Evolutionary conservation across 1,140 invertebrate genomes (phyloP).

Genomic region (Lutraria rhynchaena): DNA sequence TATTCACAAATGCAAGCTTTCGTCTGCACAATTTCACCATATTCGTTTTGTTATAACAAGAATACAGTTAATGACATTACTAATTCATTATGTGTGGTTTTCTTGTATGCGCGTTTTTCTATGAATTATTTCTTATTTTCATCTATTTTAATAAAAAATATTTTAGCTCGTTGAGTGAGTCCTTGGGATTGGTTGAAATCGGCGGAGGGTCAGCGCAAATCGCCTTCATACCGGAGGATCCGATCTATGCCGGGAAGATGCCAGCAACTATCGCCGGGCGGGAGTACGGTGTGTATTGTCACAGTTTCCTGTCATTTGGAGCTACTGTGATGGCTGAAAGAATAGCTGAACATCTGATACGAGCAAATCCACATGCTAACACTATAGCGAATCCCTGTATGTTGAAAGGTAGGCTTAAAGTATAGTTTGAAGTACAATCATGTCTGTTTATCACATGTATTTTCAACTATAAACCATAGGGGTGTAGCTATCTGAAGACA

Average conservation of each 20-base stretch:
- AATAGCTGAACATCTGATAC: slow-evolving; percentile 61
- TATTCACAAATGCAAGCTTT: too few relatives aligned
- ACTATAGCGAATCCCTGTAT: slow-evolving; percentile 69
- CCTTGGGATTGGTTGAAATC: slow-evolving; percentile 82
- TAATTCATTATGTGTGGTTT: too few relatives aligned
- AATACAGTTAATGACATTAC: too few relatives aligned
- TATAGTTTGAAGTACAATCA: background rate
- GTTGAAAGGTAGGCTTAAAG: slow-evolving; percentile 63
- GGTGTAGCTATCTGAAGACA: too few relatives aligned
- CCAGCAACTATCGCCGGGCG: slow-evolving; percentile 75
- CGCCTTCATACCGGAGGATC: slow-evolving; percentile 78
- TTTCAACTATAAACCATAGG: too few relatives aligned
- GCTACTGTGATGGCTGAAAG: slow-evolving; percentile 61
- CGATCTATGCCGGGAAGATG: slow-evolving; percentile 75
- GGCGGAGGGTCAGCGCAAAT: slow-evolving; percentile 85
- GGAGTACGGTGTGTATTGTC: slow-evolving; percentile 79
- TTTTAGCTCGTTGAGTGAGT: too few relatives aligned
- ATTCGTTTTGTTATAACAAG: too few relatives aligned
- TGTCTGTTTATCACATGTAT: too few relatives aligned
- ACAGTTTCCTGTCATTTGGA: slow-evolving; percentile 83
- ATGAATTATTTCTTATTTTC: too few relatives aligned
- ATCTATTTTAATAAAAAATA: too few relatives aligned
- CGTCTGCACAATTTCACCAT: too few relatives aligned
- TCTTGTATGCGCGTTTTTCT: too few relatives aligned
- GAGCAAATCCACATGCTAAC: slow-evolving; percentile 37